Percentiles rank a stretch among this genome's conserved stretches.
Evolutionary conservation across 35 echinoderm and acorn worm genomes (phyloP).

Genomic region (Ophioderma brevispina): DNA sequence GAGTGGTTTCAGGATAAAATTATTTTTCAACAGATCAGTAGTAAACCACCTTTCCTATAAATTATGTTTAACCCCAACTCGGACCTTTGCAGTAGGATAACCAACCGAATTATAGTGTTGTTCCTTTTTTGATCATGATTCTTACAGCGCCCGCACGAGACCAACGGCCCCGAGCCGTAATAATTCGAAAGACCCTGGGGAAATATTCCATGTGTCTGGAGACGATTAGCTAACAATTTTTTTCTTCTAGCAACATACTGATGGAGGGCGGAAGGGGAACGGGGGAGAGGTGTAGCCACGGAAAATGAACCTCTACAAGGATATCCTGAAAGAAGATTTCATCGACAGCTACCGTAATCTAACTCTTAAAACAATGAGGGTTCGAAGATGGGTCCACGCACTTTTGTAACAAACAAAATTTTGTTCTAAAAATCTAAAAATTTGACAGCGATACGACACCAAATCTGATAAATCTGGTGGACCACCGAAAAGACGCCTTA

Average conservation of each 20-base stretch:
- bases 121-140: slow-evolving; percentile 41
- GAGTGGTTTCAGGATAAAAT: neutral
- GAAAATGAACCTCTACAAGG: slow-evolving; percentile 12
- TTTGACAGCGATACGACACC: slow-evolving; percentile 71
- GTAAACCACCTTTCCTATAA: neutral
- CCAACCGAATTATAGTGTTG: neutral
- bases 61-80: neutral
- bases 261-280: neutral
- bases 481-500: neutral
- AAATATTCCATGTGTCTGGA: neutral
- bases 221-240: slow-evolving; percentile 11
- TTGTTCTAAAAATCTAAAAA: slow-evolving; percentile 43
- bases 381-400: slow-evolving; percentile 29
- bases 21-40: neutral
- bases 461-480: slow-evolving; percentile 40
- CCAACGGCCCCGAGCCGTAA: neutral
- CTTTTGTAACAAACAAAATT: slow-evolving; percentile 4
- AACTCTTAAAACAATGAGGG: slow-evolving; percentile 40
- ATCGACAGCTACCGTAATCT: slow-evolving; percentile 53
- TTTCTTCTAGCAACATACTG: slow-evolving; percentile 5
- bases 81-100: neutral
- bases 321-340: slow-evolving; percentile 55
- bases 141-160: neutral
- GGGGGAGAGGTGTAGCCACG: neutral
- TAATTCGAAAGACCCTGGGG: slow-evolving; percentile 25